Evolutionary conservation across 2,797 vertebrate genomes (phyloP).

Genomic region (Chaunax sp.): DNA sequence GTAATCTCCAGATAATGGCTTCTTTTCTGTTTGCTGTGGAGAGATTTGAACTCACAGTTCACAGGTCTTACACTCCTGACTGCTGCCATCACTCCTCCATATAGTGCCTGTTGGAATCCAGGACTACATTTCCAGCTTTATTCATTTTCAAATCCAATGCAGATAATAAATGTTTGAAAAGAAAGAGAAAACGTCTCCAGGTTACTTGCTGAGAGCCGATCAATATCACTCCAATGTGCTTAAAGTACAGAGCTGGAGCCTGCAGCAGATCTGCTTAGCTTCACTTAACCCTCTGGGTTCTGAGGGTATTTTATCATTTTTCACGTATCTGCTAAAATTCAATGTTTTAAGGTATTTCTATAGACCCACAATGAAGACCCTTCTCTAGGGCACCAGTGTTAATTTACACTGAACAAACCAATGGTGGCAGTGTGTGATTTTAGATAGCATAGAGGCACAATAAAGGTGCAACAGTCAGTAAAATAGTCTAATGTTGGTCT

Average conservation of each 20-base stretch:
- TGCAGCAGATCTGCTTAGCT: neutral
- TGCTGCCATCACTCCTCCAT: neutral
- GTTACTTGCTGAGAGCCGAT: neutral
- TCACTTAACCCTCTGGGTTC: neutral
- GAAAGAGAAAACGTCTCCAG: neutral
- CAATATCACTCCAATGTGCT: neutral
- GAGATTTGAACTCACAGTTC: slow-evolving; percentile 7
- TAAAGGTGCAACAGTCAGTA: no score
- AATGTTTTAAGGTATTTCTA: no score
- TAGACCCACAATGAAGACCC: no score
- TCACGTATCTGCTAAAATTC: no score
- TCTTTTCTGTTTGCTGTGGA: neutral
- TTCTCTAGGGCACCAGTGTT: no score
- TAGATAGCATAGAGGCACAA: no score
- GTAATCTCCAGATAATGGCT: neutral
- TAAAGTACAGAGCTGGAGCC: neutral
- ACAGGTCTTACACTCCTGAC: no score
- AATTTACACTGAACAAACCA: no score
- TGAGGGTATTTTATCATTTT: no score
- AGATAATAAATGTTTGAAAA: neutral
- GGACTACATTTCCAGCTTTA: neutral
- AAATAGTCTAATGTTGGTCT: no score
- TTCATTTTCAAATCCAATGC: neutral
- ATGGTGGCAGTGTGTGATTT: no score
- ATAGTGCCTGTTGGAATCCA: neutral